Conservation (phyloP, 2,888 invertebrate species). For the Machimus rusticus region DNA sequence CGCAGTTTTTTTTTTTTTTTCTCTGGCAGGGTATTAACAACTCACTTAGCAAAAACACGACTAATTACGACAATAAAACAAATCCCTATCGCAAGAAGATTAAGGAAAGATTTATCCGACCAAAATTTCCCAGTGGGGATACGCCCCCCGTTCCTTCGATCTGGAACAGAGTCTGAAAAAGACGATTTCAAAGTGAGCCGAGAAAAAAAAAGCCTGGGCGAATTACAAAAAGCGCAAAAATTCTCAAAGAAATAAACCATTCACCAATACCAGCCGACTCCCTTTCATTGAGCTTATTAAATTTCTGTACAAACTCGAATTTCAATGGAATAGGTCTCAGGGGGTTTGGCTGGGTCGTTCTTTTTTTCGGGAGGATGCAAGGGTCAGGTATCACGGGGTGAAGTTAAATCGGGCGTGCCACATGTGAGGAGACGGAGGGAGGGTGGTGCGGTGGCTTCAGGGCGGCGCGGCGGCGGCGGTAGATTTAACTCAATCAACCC, state of each 20-base stretch:
- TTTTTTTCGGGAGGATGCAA: background rate
- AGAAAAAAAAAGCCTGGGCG: background rate
- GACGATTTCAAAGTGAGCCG: background rate
- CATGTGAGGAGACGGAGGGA: background rate
- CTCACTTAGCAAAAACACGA: background rate
- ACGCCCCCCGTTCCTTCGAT: background rate
- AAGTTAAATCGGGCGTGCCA: background rate
- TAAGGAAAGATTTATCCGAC: background rate
- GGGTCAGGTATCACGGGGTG: slow-evolving; percentile 18
- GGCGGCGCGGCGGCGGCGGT: background rate
- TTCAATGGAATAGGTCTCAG: background rate
- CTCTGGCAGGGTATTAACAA: background rate
- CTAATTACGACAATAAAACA: slow-evolving; percentile 25
- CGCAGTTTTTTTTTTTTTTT: background rate
- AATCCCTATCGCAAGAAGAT: slow-evolving; percentile 7
- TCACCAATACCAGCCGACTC: background rate
- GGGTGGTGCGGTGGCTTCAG: background rate
- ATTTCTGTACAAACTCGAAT: slow-evolving; percentile 13
- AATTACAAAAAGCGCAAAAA: background rate
- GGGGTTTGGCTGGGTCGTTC: background rate
- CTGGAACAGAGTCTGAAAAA: background rate
- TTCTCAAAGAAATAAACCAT: background rate
- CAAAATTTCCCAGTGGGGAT: background rate
- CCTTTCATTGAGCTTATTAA: slow-evolving; percentile 5
- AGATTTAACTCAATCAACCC: slow-evolving; percentile 21